Percentiles rank a stretch among this genome's conserved stretches.
phyloP scores from a whole-genome alignment of 2,797 vertebrate species.

The Diplodus puntazzo region DNA sequence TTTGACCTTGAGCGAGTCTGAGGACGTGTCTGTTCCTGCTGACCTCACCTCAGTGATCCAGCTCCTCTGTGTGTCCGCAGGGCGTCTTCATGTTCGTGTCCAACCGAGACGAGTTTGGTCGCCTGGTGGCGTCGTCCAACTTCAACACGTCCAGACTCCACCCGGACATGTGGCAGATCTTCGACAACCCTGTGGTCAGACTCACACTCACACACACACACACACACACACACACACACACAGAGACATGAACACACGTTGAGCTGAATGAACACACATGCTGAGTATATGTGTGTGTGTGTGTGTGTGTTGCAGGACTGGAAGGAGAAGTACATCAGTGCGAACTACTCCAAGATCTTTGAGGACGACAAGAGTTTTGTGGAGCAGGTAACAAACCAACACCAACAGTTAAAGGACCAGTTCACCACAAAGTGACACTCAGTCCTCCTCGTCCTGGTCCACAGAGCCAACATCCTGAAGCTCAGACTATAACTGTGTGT shows the following conservation, averaged over 20 bases:
- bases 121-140: slow-evolving; percentile 84
- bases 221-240: background rate
- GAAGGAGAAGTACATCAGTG: slow-evolving; percentile 90
- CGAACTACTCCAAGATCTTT: slow-evolving; percentile 90
- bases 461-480: too few species aligned
- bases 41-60: background rate
- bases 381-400: slow-evolving; percentile 83
- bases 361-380: slow-evolving; percentile 79
- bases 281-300: background rate
- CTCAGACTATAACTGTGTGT: too few species aligned
- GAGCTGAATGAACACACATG: background rate
- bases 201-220: background rate
- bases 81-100: slow-evolving; percentile 91
- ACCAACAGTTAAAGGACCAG: too few species aligned
- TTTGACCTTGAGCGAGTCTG: too few species aligned
- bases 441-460: too few species aligned
- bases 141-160: slow-evolving; percentile 89
- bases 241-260: background rate
- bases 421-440: too few species aligned
- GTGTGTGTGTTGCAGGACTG: slow-evolving; percentile 86
- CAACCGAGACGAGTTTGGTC: slow-evolving; percentile 91
- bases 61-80: slow-evolving; percentile 67
- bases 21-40: background rate
- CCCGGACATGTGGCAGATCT: slow-evolving; percentile 95
- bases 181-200: slow-evolving; percentile 90